Base-by-base conservation (phyloP, 1,140 invertebrate species). In the Colletes latitarsis region DNA sequence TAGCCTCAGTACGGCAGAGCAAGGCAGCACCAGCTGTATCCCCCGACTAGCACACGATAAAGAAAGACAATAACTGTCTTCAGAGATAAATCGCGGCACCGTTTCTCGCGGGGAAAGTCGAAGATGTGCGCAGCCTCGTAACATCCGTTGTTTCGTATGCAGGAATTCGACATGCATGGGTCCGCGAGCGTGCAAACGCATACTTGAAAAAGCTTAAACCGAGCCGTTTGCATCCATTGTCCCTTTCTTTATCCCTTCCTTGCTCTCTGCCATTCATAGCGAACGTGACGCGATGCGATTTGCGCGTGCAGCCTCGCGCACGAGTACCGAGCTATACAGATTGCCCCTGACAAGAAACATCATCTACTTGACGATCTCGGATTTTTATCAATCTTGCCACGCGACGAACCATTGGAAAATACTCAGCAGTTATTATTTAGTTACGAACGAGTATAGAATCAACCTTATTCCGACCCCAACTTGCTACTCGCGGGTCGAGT, bases 71-170 rank as follows among this genome's bases (percentile, higher is more conserved):
- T 30, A 30, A 14, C 49, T 9, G n/a, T 76, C 72, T 69, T 49
- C 21, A 46, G 73, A 85, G 82, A 85, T 82, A 77, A 84, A 85
- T 85, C 78, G 69, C 43, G 21, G 52, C 30, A 39, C 62, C 55
- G 67, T 12, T 74, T 72, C 41, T 67, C 55, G 30, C 30, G 6
- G 49, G 55, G 60, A 77, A 60, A 78, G 55, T 30, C 58, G 46
- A 80, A 71, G 82, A 74, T 81, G 57, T 77, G 57, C 39, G n/a
- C 12, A 41, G 66, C 19, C 52, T 64, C 69, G 69, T 55, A 78
- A 72, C 83, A 75, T 85, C 75, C 84, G 84, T 49, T 52, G 66
- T 6, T 67, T 43, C 46, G 43, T 63, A 69, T 58, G 83, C 68
- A 58, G 75, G 75, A 76, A 86, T 86, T 60, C 72, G 70, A 81